Base-by-base conservation (phyloP, 2,888 invertebrate species). In the Linyphia triangularis region DNA sequence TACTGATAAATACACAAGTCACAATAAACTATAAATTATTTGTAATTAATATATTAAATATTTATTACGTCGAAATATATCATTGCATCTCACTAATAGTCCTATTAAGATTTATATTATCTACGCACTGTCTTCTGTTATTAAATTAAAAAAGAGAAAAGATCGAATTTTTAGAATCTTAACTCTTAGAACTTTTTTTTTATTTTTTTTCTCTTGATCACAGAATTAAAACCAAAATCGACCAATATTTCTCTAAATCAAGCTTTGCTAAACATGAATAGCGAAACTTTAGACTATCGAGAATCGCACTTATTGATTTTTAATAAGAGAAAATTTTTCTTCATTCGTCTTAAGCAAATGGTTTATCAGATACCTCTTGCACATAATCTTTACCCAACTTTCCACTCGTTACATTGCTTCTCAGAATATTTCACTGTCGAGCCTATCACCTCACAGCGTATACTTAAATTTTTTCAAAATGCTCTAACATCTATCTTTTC, bases 401-500 rank as follows among this genome's bases (percentile, higher is more conserved):
- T 37, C 2, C 70, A 67, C 65, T 73, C 79, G 79, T 79, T 79
- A 57, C 72, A 72, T 16, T 33, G 37, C 63, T 40, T n/a, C 63
- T 63, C 16, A 16, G 33, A 79, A 85, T 85, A 30, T 43, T 72
- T 85, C 85, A 85, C 63, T 72, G 85, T 79, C 79, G 63, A 37
- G 43, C 16, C 33, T 57, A 19, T 43, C 65, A 61, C 51, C 33
- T 40, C 30, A 78, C 51, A 81, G 73, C 73, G 43, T 81, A 75
- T 86, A 86, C 75, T 86, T 86, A 86, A n/a, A 72, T 79, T 85
- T 85, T 85, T 85, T 79, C 61, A 43, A 81, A 67, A 37, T 22
- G 72, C 63, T 40, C 37, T 69, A 86, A 73, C 86, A 86, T 86
- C 79, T 81, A 86, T 86, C 86, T 86, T 73, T 61, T 57, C n/a